phyloP scores from a whole-genome alignment of 2,888 invertebrate species.

The Agapostemon virescens region DNA sequence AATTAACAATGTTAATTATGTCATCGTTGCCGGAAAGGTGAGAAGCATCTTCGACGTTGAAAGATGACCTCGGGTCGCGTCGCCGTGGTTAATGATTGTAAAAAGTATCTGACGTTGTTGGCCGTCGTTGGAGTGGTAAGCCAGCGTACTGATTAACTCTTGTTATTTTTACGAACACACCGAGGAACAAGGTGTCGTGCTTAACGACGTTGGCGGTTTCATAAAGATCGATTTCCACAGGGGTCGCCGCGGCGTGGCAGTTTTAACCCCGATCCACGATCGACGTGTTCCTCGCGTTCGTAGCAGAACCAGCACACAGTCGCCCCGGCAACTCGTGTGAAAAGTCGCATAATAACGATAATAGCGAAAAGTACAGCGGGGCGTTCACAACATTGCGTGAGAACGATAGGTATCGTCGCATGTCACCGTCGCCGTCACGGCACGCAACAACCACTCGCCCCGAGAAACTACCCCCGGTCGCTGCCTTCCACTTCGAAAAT shows the following conservation, averaged over 20 bases:
- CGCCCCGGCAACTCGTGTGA: conserved; percentile 53
- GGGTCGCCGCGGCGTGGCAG: neutral
- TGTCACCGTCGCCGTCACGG: conserved; percentile 37
- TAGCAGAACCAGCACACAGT: conserved; percentile 22
- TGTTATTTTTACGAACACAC: conserved; percentile 14
- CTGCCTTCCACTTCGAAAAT: conserved; percentile 24
- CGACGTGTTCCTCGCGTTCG: conserved; percentile 43
- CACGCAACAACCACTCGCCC: conserved; percentile 39
- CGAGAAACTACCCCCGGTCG: conserved; percentile 11
- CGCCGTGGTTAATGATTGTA: conserved; percentile 11
- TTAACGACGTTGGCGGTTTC: conserved; percentile 27
- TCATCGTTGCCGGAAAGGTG: neutral
- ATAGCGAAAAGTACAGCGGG: conserved; percentile 62
- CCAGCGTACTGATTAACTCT: conserved; percentile 1
- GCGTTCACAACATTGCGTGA: conserved; percentile 62
- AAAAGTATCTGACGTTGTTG: neutral
- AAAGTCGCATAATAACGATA: conserved; percentile 65
- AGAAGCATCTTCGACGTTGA: neutral
- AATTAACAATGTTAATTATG: neutral
- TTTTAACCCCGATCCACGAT: conserved; percentile 44
- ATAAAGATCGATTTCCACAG: conserved; percentile 53
- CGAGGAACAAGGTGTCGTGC: conserved; percentile 19
- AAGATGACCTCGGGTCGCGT: neutral
- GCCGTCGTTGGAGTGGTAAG: neutral
- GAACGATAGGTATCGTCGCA: conserved; percentile 39